These are phyloP conservation scores for Apostichopus californicus DNA, from an alignment of 35 echinoderm and acorn worm genomes.

Conservation along the genomic window DNA sequence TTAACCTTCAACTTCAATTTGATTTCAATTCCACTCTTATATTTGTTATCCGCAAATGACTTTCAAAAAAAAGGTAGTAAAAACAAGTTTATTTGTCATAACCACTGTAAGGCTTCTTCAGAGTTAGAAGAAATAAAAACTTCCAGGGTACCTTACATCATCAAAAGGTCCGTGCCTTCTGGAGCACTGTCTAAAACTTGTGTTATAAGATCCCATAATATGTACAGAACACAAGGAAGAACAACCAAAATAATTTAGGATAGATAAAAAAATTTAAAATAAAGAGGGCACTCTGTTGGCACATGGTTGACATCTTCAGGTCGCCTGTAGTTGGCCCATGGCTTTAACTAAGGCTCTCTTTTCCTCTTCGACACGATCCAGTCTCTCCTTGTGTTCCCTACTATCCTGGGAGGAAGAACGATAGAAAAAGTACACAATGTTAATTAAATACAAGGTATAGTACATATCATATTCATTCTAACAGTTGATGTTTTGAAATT, in stretches of 20 bases:
- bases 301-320: slow-evolving; percentile 50
- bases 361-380: slow-evolving; percentile 51
- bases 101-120: too few species aligned
- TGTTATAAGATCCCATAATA: neutral
- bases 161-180: too few species aligned
- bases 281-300: slow-evolving; percentile 43
- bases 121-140: too few species aligned
- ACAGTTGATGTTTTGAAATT: too few species aligned
- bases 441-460: neutral
- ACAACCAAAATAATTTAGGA: neutral
- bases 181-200: neutral
- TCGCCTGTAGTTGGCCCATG: slow-evolving; percentile 33
- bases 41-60: too few species aligned
- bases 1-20: too few species aligned
- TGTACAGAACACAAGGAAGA: slow-evolving; percentile 12
- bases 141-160: too few species aligned
- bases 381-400: slow-evolving; percentile 46
- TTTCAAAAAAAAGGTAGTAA: too few species aligned
- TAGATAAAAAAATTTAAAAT: slow-evolving; percentile 13
- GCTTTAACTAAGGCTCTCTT: slow-evolving; percentile 46
- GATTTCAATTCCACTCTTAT: too few species aligned
- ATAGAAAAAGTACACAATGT: neutral
- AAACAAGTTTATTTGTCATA: too few species aligned
- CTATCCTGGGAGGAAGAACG: neutral
- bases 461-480: too few species aligned